Conservation (phyloP, 1,140 invertebrate genomes). For the Pseudomyrmex gracilis region DNA sequence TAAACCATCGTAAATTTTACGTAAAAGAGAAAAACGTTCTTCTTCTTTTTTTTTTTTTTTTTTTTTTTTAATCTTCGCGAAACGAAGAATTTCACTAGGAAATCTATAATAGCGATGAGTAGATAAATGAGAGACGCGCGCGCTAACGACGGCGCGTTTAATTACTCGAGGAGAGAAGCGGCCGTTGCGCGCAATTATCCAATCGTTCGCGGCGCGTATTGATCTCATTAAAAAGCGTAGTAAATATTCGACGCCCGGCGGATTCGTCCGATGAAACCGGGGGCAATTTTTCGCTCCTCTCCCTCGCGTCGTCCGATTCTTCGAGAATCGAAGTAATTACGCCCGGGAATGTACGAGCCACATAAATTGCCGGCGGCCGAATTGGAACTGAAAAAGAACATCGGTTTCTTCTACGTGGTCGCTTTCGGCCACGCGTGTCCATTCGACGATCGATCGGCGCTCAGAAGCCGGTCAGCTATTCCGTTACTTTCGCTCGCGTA, state of each 20-base stretch:
- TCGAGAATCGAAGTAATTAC: conserved; percentile 65
- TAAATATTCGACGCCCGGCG: conserved; percentile 44
- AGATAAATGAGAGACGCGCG: conserved; percentile 43
- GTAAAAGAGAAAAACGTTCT: too few species aligned
- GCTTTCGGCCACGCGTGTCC: conserved; percentile 36
- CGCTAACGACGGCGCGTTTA: conserved; percentile 42
- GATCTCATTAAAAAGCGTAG: conserved; percentile 60
- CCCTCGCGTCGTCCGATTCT: conserved; percentile 30
- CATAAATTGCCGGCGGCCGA: conserved; percentile 65
- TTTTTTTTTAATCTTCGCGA: background rate
- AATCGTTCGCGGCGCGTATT: conserved; percentile 48
- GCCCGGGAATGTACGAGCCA: conserved; percentile 59
- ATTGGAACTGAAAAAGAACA: conserved; percentile 66
- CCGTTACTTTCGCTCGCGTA: conserved; percentile 1
- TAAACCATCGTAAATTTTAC: background rate
- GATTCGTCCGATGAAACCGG: conserved; percentile 35
- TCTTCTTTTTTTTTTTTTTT: background rate
- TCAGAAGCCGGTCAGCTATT: conserved; percentile 10
- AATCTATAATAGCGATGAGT: conserved; percentile 36
- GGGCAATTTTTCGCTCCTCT: conserved; percentile 12
- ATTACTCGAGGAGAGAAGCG: conserved; percentile 29
- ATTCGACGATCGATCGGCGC: conserved; percentile 17
- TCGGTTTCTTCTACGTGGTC: conserved; percentile 50
- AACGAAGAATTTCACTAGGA: background rate
- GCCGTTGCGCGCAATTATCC: conserved; percentile 44